Base-by-base conservation (phyloP, 2,113 vertebrate genomes). In the Sitta europaea region DNA sequence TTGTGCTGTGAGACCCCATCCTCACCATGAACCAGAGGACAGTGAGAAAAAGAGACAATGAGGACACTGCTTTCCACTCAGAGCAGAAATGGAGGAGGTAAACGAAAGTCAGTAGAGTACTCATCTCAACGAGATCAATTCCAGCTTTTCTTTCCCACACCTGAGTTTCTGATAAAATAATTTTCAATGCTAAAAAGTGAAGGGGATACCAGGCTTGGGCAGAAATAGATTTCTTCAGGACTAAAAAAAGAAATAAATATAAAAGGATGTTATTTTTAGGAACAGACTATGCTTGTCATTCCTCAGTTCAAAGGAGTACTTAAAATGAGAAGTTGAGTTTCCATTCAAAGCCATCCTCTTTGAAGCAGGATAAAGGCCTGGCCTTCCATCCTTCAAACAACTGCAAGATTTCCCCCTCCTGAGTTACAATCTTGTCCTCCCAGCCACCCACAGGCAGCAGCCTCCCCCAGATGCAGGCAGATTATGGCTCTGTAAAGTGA, bases 291-390 rank as follows among this genome's bases (percentile, higher is more conserved):
- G 35, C 1, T 4, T 92, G 68, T 73, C 82, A 62, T 80, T 79
- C 87, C 42, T 17, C 75, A 93, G 92, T 97, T 96, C 93, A 96
- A 96, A 93, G 93, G 87, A 92, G 73, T 76, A 93, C 35, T 96
- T 93, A 86, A 86, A 96, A 76, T 1, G 33, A 70, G 79, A 97
- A 97, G 75, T 93, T 92, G 63, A 82, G 54, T 97, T 94, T 92
- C 90, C 86, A 96, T 90, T 90, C 95, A 95, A 96, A 96, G 95
- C 62, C 59, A 76, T 73, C 70, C 82, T 93, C 94, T 97, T 97
- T 96, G 96, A 96, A 90, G 82, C 66, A 92, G 78, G 51, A 96
- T 93, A 94, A 95, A 96, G 87, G 75, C 67, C 47, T 80, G 58
- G 14, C 42, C 71, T 94, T 88, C 87, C 67, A 94, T 86, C 78